Evolutionary conservation across 2,113 vertebrate species (phyloP).

Genomic region (Sinosuthora webbiana): DNA sequence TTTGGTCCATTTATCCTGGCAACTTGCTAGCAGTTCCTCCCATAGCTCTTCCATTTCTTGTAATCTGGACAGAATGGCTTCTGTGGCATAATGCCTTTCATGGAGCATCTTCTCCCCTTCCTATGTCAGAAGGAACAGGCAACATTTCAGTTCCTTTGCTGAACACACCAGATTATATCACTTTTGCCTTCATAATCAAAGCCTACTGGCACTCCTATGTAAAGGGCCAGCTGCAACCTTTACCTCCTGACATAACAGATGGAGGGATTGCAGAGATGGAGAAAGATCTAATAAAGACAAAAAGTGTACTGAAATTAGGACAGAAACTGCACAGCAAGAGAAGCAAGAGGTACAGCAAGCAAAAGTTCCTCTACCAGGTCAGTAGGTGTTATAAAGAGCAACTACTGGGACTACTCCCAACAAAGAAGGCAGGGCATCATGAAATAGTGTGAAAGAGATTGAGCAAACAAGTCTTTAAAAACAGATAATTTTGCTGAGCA

Average conservation of each 20-base stretch:
- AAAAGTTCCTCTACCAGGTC: background rate
- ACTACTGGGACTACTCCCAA: background rate
- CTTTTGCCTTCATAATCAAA: background rate
- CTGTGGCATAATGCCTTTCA: conserved; percentile 60
- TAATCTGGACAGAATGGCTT: conserved; percentile 75
- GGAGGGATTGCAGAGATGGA: background rate
- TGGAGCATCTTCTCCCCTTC: conserved; percentile 82
- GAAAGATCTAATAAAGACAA: background rate
- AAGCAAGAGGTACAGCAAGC: background rate
- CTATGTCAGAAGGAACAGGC: conserved; percentile 55
- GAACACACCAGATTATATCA: background rate
- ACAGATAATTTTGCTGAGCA: background rate
- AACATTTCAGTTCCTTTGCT: background rate
- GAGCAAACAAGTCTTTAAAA: background rate
- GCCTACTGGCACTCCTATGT: background rate
- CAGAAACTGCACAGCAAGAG: background rate
- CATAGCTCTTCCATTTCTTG: conserved; percentile 81
- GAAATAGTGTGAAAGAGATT: background rate
- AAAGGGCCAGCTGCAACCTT: background rate
- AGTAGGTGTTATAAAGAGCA: background rate
- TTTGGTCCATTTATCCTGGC: conserved; percentile 76
- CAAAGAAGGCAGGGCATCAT: background rate
- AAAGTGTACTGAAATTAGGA: background rate
- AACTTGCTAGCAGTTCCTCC: conserved; percentile 78
- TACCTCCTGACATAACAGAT: background rate